A percentile compares a stretch with the other conserved stretches of the same genome.
Conservation (phyloP, 2,888 invertebrate species). For the Tetrapedia diversipes region DNA sequence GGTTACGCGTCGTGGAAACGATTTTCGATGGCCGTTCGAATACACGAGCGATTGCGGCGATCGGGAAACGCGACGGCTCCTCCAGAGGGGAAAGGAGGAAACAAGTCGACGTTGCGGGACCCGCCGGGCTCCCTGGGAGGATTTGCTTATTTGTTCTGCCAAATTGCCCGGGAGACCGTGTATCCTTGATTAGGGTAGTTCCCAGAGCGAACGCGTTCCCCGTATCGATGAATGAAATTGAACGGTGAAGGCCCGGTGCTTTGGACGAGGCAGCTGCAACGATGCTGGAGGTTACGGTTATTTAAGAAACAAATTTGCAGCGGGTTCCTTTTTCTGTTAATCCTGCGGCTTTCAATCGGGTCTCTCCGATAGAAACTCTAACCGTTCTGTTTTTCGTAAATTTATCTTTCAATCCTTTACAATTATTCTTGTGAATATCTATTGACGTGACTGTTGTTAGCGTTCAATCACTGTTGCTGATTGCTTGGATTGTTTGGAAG, state of each 20-base stretch:
- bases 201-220: not conserved
- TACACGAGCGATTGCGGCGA: constrained; percentile 34
- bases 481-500: no score
- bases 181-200: constrained; percentile 15
- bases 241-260: not conserved
- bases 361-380: no score
- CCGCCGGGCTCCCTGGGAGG: not conserved
- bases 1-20: constrained; percentile 31
- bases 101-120: constrained; percentile 1
- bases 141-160: constrained; percentile 13
- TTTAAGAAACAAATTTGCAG: no score
- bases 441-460: no score
- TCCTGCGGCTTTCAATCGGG: no score
- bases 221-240: constrained; percentile 5
- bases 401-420: no score
- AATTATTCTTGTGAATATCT: no score
- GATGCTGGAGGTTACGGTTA: not conserved
- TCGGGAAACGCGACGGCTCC: constrained; percentile 5
- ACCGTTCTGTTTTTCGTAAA: no score
- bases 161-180: not conserved
- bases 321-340: no score
- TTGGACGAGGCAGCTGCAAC: not conserved
- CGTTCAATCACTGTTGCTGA: no score
- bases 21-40: constrained; percentile 50
- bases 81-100: no score